These are phyloP conservation scores for Cacajao melanocephalus DNA, from an alignment of 2,797 vertebrate genomes.

Conservation along the genomic window DNA sequence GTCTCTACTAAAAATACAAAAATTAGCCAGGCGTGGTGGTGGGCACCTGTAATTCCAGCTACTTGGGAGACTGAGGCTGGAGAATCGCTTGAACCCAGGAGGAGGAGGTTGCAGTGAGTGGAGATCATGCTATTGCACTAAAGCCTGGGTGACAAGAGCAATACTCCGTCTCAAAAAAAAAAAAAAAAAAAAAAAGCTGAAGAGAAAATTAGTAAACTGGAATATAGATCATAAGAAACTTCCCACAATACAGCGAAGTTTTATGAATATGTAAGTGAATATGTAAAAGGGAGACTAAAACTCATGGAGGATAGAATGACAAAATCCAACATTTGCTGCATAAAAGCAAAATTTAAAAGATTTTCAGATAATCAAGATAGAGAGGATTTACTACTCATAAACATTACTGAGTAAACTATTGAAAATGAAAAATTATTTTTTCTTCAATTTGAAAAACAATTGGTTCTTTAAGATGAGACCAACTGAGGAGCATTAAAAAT, in stretches of 20 bases:
- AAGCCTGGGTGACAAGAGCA: no score
- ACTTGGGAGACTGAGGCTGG: no score
- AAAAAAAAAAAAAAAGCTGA: background rate
- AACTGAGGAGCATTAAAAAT: background rate
- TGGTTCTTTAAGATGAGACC: background rate
- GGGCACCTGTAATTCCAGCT: no score
- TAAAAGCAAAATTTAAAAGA: background rate
- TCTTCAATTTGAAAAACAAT: background rate
- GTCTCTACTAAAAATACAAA: no score
- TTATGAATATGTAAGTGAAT: background rate
- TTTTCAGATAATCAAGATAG: background rate
- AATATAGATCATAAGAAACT: background rate
- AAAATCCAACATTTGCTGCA: background rate
- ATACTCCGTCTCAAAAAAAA: no score
- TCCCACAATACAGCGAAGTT: background rate
- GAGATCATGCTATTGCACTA: no score
- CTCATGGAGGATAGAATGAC: background rate
- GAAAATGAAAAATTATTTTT: background rate
- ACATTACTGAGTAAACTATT: background rate
- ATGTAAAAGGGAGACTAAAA: background rate
- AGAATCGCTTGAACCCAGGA: no score
- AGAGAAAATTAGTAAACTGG: slow-evolving; percentile 35
- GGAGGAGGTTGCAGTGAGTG: no score
- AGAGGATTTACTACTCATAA: background rate
- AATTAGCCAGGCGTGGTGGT: no score